phyloP scores from a whole-genome alignment of 2,113 vertebrate genomes.

The Barbus barbus region DNA sequence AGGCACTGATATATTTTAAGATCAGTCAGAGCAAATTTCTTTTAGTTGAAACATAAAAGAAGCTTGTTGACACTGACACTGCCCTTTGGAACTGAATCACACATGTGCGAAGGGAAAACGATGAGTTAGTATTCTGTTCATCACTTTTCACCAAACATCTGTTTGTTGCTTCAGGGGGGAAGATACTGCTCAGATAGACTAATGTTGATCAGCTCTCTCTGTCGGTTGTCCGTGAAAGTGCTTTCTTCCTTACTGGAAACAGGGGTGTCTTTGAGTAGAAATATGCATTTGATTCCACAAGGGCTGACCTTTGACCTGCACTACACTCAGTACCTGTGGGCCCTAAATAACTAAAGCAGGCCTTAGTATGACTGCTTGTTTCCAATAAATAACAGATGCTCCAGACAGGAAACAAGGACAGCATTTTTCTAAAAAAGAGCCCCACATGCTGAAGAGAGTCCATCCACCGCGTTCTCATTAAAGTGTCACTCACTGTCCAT shows the following conservation, averaged over 20 bases:
- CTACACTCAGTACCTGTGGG: constrained; percentile 55
- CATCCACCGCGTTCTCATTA: constrained; percentile 1
- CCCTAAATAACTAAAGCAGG: constrained; percentile 57
- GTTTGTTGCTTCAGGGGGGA: constrained; percentile 25
- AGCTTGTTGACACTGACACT: constrained; percentile 7
- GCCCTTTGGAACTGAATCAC: constrained; percentile 22
- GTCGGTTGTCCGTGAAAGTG: constrained; percentile 36
- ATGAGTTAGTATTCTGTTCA: constrained; percentile 16
- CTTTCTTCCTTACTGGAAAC: constrained; percentile 40
- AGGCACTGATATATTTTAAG: too few relatives aligned
- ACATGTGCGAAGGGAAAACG: background rate
- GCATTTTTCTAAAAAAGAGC: constrained; percentile 42
- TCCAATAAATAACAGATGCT: constrained; percentile 68
- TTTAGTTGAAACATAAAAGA: too few relatives aligned
- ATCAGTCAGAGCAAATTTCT: too few relatives aligned
- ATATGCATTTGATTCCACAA: constrained; percentile 53
- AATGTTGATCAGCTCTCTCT: constrained; percentile 26
- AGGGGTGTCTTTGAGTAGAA: constrained; percentile 49
- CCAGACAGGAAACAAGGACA: constrained; percentile 58
- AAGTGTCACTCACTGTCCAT: constrained; percentile 25
- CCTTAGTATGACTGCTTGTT: constrained; percentile 52
- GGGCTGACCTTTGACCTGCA: constrained; percentile 55
- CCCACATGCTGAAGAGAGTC: background rate
- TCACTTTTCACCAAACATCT: constrained; percentile 20
- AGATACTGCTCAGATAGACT: constrained; percentile 1